Percentiles rank a stretch among this genome's conserved stretches.
Conservation (phyloP, 2,797 vertebrate species). For the Distichodus sexfasciatus region DNA sequence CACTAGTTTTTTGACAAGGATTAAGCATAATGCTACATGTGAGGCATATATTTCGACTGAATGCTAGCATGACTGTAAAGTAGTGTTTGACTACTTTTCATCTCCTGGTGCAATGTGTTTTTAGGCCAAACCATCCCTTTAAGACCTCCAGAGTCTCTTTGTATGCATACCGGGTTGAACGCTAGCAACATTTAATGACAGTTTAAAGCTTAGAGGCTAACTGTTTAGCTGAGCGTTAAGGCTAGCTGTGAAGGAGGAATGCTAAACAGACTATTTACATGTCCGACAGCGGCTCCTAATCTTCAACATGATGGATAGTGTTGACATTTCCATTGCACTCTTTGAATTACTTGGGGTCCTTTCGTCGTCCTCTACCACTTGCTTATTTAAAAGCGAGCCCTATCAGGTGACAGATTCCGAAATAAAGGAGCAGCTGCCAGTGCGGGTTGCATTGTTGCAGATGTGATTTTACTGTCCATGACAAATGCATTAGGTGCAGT, state of each 20-base stretch:
- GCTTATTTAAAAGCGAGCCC: constrained; percentile 75
- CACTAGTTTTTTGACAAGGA: too few relatives aligned
- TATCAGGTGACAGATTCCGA: constrained; percentile 67
- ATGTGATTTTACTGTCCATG: constrained; percentile 52
- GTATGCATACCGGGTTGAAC: constrained; percentile 28
- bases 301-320: constrained; percentile 70
- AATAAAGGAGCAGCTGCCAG: constrained; percentile 54
- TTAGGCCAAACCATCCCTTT: too few relatives aligned
- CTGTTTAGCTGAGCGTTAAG: constrained; percentile 54
- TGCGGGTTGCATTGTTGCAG: constrained; percentile 51
- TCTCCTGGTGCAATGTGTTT: too few relatives aligned
- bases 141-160: background rate
- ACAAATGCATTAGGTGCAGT: constrained; percentile 60
- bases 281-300: constrained; percentile 47
- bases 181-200: constrained; percentile 41
- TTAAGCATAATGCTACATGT: too few relatives aligned
- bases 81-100: too few relatives aligned
- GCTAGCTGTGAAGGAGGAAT: constrained; percentile 62
- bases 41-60: too few relatives aligned
- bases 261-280: constrained; percentile 67
- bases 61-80: too few relatives aligned
- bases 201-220: constrained; percentile 53
- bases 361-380: constrained; percentile 78
- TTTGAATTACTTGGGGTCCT: constrained; percentile 71
- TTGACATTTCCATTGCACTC: constrained; percentile 81